These are phyloP conservation scores for Cerastoderma edule DNA, from an alignment of 2,888 invertebrate genomes.

Conservation along the genomic window DNA sequence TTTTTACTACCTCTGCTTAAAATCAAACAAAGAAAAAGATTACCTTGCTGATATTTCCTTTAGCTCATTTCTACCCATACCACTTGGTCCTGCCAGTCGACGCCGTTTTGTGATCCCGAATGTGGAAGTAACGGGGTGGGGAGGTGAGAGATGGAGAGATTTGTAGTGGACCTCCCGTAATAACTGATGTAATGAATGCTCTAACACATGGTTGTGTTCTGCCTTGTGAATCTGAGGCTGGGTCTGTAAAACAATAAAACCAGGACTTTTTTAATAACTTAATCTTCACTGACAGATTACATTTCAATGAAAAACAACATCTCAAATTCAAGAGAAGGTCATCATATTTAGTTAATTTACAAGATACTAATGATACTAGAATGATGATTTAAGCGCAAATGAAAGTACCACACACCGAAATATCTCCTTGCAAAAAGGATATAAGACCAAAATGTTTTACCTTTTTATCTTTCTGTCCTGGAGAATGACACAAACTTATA, in stretches of 20 bases:
- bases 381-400: no score
- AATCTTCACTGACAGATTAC: no score
- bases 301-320: no score
- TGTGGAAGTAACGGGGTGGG: slow-evolving; percentile 97
- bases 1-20: no score
- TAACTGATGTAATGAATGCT: slow-evolving; percentile 97
- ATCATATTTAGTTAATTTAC: no score
- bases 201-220: slow-evolving; percentile 98
- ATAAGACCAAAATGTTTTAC: no score
- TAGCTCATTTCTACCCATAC: slow-evolving; percentile 93
- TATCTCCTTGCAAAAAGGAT: no score
- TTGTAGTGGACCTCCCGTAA: slow-evolving; percentile 95
- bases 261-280: no score
- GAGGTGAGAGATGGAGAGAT: slow-evolving; percentile 96
- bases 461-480: slow-evolving; percentile 85
- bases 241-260: slow-evolving; percentile 40
- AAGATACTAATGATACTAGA: no score
- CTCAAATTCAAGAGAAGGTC: no score
- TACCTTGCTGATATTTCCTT: slow-evolving; percentile 93
- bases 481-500: slow-evolving; percentile 94
- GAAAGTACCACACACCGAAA: no score
- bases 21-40: no score
- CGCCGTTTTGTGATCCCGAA: slow-evolving; percentile 96
- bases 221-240: slow-evolving; percentile 69
- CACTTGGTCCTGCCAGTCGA: slow-evolving; percentile 95